phyloP scores from a whole-genome alignment of 2,888 invertebrate genomes.

The Aleiodes alternator region DNA sequence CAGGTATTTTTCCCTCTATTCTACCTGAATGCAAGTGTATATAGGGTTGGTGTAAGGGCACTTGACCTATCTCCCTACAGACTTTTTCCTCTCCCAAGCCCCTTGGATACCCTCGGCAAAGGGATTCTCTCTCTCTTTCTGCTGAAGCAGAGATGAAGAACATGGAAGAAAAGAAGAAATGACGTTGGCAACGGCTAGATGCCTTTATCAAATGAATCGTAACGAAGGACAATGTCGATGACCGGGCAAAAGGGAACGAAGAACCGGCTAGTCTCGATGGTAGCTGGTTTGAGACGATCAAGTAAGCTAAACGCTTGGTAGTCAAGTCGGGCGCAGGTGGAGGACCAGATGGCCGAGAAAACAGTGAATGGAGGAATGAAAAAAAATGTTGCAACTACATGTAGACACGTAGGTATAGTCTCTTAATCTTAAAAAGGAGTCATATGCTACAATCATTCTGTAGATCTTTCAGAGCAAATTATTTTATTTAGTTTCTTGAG shows the following conservation, averaged over 20 bases:
- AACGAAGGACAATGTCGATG: constrained; percentile 31
- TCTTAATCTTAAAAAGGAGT: not conserved
- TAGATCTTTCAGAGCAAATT: too few relatives aligned
- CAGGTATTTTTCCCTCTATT: not conserved
- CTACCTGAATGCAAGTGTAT: constrained; percentile 7
- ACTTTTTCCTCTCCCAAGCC: constrained; percentile 26
- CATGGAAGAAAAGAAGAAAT: constrained; percentile 19
- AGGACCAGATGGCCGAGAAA: constrained; percentile 54
- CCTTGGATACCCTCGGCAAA: not conserved
- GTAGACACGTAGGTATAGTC: not conserved
- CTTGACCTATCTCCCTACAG: constrained; percentile 55
- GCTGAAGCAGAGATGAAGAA: not conserved
- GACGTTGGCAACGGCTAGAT: constrained; percentile 1
- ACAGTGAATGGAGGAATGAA: constrained; percentile 58
- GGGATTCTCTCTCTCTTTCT: not conserved
- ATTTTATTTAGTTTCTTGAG: too few relatives aligned
- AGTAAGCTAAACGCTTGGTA: constrained; percentile 38
- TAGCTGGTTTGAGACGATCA: constrained; percentile 42
- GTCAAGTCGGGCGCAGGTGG: constrained; percentile 53
- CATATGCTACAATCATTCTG: too few relatives aligned
- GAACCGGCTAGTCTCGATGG: constrained; percentile 57
- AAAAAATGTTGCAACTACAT: constrained; percentile 43
- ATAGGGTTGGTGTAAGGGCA: constrained; percentile 47
- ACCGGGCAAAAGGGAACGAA: constrained; percentile 45
- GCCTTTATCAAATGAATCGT: constrained; percentile 24